Conservation (phyloP, 2,888 invertebrate genomes). For the Pomacea canaliculata region DNA sequence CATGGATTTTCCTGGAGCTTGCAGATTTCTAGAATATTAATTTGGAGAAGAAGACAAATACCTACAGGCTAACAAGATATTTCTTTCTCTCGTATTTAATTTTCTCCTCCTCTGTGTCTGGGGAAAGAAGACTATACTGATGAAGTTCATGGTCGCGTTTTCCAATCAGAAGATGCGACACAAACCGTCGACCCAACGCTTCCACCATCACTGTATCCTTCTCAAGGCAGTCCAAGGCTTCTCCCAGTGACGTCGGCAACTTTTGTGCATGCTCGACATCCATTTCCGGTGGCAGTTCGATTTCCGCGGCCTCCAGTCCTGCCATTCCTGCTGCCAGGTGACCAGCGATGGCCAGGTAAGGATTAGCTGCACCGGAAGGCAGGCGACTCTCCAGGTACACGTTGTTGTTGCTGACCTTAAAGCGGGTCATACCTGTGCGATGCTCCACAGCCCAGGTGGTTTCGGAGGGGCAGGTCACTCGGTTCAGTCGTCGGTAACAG, state of each 20-base stretch:
- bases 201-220: constrained; percentile 17
- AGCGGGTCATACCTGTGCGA: not conserved
- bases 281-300: constrained; percentile 16
- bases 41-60: no score
- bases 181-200: constrained; percentile 16
- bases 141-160: not conserved
- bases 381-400: constrained; percentile 26
- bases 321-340: constrained; percentile 27
- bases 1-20: no score
- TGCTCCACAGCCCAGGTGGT: constrained; percentile 33
- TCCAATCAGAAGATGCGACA: constrained; percentile 1
- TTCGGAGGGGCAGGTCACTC: constrained; percentile 20
- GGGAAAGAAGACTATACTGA: not conserved
- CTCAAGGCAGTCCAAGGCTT: constrained; percentile 23
- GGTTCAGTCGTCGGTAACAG: constrained; percentile 30
- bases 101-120: not conserved
- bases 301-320: constrained; percentile 17
- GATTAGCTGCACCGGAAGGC: not conserved
- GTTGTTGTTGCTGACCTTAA: not conserved
- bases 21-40: no score
- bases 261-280: not conserved
- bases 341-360: constrained; percentile 16
- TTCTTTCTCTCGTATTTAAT: constrained; percentile 9
- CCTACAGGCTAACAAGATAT: not conserved
- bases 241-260: constrained; percentile 6